Evolutionary conservation across 2,113 vertebrate species (phyloP).

Genomic region (Macrotis lagotis): DNA sequence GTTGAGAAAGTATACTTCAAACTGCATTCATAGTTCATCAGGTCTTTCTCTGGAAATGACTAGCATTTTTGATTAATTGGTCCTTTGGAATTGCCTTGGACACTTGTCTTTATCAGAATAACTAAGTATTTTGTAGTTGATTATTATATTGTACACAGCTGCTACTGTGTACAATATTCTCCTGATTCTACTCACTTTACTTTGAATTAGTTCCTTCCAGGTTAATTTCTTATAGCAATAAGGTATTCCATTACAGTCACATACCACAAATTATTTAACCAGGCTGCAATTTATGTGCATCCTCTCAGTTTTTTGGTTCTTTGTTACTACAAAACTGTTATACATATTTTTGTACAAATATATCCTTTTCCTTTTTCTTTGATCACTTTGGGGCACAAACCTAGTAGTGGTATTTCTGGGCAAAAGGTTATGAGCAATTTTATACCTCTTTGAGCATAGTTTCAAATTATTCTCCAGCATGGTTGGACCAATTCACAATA

Average conservation of each 20-base stretch:
- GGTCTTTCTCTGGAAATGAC: not conserved
- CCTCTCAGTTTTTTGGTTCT: not conserved
- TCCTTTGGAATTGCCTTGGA: not conserved
- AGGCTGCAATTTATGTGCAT: not conserved
- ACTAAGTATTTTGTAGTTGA: not conserved
- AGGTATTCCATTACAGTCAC: not conserved
- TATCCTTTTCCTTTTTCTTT: not conserved
- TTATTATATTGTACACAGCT: not conserved
- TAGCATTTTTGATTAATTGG: not conserved
- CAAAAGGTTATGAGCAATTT: not conserved
- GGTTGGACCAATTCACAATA: not conserved
- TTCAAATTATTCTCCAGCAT: not conserved
- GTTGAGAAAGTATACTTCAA: not conserved
- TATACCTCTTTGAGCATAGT: not conserved
- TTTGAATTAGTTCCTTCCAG: not conserved
- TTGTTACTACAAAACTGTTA: not conserved
- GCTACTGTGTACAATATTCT: not conserved
- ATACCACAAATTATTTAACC: not conserved
- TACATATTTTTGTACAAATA: not conserved
- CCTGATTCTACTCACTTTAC: not conserved
- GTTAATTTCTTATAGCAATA: not conserved
- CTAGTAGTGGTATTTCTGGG: not conserved
- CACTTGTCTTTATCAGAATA: not conserved
- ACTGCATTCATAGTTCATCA: not conserved
- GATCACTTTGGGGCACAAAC: not conserved